Evolutionary conservation across 2,888 invertebrate genomes (phyloP).

Genomic region (Bellardia bayeri): DNA sequence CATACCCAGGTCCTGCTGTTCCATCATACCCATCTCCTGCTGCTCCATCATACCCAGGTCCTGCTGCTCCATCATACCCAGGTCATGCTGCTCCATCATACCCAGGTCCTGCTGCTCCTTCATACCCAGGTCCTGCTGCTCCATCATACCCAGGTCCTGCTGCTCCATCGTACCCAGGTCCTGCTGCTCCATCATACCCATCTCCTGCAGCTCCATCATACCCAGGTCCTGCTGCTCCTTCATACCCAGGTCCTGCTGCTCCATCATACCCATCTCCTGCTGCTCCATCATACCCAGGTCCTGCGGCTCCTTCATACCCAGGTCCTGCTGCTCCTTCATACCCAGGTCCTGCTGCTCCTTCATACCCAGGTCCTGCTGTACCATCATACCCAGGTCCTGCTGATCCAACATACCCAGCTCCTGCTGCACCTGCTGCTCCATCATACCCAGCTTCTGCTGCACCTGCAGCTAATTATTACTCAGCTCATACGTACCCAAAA

Average conservation of each 20-base stretch:
- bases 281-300: conserved; percentile 47
- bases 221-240: conserved; percentile 50
- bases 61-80: conserved; percentile 63
- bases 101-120: conserved; percentile 28
- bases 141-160: conserved; percentile 74
- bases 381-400: conserved; percentile 56
- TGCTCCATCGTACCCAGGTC: conserved; percentile 57
- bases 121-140: conserved; percentile 71
- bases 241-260: conserved; percentile 66
- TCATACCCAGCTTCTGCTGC: conserved; percentile 28
- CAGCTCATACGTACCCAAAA: conserved; percentile 73
- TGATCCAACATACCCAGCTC: neutral
- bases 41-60: conserved; percentile 58
- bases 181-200: conserved; percentile 17
- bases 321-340: conserved; percentile 76
- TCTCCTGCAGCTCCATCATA: conserved; percentile 4
- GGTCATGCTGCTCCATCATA: conserved; percentile 73
- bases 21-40: conserved; percentile 58
- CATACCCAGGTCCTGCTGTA: conserved; percentile 74
- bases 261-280: conserved; percentile 70
- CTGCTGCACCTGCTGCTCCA: conserved; percentile 43
- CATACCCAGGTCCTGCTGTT: conserved; percentile 69
- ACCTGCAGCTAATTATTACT: neutral
- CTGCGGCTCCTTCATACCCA: conserved; percentile 43
- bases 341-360: conserved; percentile 69